Percentiles rank a stretch among this genome's conserved stretches.
phyloP scores from a whole-genome alignment of 2,113 vertebrate species.

The Numenius arquata region DNA sequence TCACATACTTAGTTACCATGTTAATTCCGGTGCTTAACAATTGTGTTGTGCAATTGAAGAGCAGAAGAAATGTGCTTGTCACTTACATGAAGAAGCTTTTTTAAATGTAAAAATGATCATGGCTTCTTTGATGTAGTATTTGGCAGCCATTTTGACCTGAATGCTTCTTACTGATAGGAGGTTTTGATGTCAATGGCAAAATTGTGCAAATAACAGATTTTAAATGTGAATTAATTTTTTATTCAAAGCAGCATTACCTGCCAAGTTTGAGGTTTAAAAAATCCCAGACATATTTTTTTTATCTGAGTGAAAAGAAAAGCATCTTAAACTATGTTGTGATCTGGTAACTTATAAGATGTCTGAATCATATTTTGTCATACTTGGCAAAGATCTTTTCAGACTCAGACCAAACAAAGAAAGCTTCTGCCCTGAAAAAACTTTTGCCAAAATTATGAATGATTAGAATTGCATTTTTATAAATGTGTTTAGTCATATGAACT shows the following conservation, averaged over 20 bases:
- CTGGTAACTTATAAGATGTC: slow-evolving; percentile 24
- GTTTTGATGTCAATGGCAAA: neutral
- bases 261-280: slow-evolving; percentile 31
- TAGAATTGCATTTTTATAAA: neutral
- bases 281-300: neutral
- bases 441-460: neutral
- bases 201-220: neutral
- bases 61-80: slow-evolving; percentile 11
- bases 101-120: neutral
- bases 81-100: neutral
- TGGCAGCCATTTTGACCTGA: neutral
- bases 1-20: neutral
- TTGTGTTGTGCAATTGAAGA: slow-evolving; percentile 10
- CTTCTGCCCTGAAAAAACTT: neutral
- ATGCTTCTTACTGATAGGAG: neutral
- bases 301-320: neutral
- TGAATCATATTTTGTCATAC: slow-evolving; percentile 41
- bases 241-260: neutral
- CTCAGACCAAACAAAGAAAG: slow-evolving; percentile 46
- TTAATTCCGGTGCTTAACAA: neutral
- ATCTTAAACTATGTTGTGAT: neutral
- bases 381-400: slow-evolving; percentile 29
- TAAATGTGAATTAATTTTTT: neutral
- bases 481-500: accelerated
- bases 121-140: neutral